Percentiles rank a stretch among this genome's conserved stretches.
Evolutionary conservation across 2,113 vertebrate genomes (phyloP).

Genomic region (Microcebus ravelobensis): DNA sequence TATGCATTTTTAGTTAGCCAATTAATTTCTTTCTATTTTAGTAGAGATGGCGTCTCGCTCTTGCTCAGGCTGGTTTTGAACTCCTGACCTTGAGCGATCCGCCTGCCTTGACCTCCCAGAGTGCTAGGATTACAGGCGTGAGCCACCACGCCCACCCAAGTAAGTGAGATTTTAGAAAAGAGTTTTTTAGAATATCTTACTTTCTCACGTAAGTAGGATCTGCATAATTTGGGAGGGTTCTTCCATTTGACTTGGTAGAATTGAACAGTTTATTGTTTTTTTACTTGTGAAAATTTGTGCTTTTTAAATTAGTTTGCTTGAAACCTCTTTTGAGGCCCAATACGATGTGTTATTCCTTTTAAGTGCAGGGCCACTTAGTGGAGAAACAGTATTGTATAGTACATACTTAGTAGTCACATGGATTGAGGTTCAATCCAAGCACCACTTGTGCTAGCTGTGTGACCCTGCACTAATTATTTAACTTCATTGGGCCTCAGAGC

Average conservation of each 20-base stretch:
- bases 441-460: not conserved
- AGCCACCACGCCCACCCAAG: constrained; percentile 81
- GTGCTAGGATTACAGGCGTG: too few species aligned
- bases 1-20: too few species aligned
- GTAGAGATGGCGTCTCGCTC: too few species aligned
- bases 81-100: too few species aligned
- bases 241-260: not conserved
- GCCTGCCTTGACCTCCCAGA: too few species aligned
- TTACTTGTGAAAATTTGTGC: not conserved
- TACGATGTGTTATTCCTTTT: not conserved
- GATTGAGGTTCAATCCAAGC: not conserved
- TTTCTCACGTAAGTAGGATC: not conserved
- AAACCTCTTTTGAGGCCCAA: not conserved
- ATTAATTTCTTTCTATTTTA: too few species aligned
- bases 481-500: not conserved
- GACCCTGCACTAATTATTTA: not conserved
- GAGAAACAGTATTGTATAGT: not conserved
- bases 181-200: not conserved
- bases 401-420: not conserved
- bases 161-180: constrained; percentile 82
- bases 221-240: not conserved
- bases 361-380: not conserved
- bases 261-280: not conserved
- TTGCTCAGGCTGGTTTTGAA: too few species aligned
- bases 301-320: not conserved